A percentile compares a stretch with the other conserved stretches of the same genome.
Evolutionary conservation across 2,797 vertebrate species (phyloP).

Genomic region (Nyctalus aviator): DNA sequence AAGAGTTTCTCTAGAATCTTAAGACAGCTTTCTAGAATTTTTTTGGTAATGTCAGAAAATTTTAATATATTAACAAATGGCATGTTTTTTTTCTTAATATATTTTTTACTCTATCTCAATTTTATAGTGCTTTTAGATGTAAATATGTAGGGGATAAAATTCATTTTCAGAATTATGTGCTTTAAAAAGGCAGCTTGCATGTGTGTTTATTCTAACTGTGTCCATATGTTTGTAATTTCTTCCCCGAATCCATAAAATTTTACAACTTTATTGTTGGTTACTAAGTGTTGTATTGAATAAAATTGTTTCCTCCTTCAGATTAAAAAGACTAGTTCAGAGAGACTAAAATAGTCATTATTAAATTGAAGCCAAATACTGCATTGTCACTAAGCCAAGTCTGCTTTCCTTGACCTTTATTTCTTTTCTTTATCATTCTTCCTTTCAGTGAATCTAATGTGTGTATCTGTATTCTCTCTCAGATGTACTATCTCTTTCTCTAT

Average conservation of each 20-base stretch:
- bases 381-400: constrained; percentile 64
- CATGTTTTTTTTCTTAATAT: constrained; percentile 54
- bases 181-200: constrained; percentile 87
- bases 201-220: constrained; percentile 89
- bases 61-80: constrained; percentile 9
- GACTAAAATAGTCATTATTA: constrained; percentile 69
- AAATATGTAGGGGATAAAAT: constrained; percentile 85
- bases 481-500: constrained; percentile 9
- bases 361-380: constrained; percentile 74
- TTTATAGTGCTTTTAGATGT: constrained; percentile 87
- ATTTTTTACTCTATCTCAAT: constrained; percentile 78
- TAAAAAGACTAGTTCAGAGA: constrained; percentile 76
- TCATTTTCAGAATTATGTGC: constrained; percentile 86
- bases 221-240: constrained; percentile 88
- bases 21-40: constrained; percentile 61
- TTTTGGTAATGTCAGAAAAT: constrained; percentile 32
- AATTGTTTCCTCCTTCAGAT: constrained; percentile 84
- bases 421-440: constrained; percentile 20
- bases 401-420: constrained; percentile 48
- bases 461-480: not conserved
- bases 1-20: constrained; percentile 67
- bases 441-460: not conserved
- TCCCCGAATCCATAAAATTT: constrained; percentile 82
- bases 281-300: constrained; percentile 83
- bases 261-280: constrained; percentile 85